Evolutionary conservation across 2,888 invertebrate genomes (phyloP).

Genomic region (Branchellion lobata): DNA sequence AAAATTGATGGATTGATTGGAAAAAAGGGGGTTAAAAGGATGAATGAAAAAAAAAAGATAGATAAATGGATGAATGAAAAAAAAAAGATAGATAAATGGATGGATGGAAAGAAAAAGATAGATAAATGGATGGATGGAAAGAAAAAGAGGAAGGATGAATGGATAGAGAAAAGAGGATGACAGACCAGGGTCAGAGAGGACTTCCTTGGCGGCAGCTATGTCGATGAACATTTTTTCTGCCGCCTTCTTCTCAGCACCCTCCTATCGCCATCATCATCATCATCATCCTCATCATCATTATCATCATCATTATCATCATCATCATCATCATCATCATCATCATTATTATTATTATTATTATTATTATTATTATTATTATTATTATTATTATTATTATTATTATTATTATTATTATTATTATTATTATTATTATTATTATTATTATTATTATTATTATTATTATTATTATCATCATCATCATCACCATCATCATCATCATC

Average conservation of each 20-base stretch:
- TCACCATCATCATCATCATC: no score
- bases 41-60: no score
- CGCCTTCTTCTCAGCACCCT: constrained; percentile 76
- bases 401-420: neutral
- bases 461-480: neutral
- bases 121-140: no score
- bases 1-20: no score
- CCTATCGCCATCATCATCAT: constrained; percentile 52
- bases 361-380: neutral
- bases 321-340: neutral
- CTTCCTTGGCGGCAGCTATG: constrained; percentile 97
- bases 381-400: neutral
- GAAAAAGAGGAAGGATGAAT: no score
- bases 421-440: neutral
- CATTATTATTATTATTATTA: neutral
- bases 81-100: no score
- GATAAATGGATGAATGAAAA: no score
- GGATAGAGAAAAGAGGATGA: no score
- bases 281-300: no score
- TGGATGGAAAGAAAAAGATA: no score
- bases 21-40: no score
- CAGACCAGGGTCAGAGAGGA: constrained; percentile 70
- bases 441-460: neutral
- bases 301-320: neutral
- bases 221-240: constrained; percentile 98